These are phyloP conservation scores for Delichon dasypus DNA, from an alignment of 2,797 vertebrate species.

Conservation along the genomic window DNA sequence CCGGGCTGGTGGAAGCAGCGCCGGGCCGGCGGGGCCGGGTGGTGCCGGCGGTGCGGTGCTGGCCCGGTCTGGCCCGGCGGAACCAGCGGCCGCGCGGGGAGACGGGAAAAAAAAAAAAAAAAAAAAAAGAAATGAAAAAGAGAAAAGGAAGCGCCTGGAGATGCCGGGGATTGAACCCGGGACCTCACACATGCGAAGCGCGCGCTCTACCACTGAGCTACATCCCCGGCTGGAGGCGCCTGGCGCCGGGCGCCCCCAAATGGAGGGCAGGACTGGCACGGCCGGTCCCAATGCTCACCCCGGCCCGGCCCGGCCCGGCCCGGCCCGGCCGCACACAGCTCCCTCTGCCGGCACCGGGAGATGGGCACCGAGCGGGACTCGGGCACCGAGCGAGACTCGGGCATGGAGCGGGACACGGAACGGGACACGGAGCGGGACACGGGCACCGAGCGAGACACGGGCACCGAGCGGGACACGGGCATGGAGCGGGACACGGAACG, in stretches of 20 bases:
- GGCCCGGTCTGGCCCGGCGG: not conserved
- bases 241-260: rapidly evolving
- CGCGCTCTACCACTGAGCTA: conserved; percentile 83
- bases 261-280: rapidly evolving
- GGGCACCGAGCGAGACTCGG: too few species aligned
- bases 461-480: too few species aligned
- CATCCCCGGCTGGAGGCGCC: not conserved
- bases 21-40: rapidly evolving
- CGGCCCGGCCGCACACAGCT: not conserved
- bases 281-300: rapidly evolving
- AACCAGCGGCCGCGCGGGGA: not conserved
- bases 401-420: too few species aligned
- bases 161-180: conserved; percentile 81
- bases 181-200: conserved; percentile 82
- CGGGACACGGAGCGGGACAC: too few species aligned
- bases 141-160: conserved; percentile 31
- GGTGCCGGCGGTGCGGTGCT: rapidly evolving
- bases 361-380: not conserved
- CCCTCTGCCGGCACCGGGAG: not conserved
- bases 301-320: rapidly evolving
- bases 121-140: rapidly evolving
- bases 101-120: not conserved
- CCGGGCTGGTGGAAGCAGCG: rapidly evolving
- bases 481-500: too few species aligned
- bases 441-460: too few species aligned